Conservation (phyloP, 2,888 invertebrate species). For the Xylota sylvarum region DNA sequence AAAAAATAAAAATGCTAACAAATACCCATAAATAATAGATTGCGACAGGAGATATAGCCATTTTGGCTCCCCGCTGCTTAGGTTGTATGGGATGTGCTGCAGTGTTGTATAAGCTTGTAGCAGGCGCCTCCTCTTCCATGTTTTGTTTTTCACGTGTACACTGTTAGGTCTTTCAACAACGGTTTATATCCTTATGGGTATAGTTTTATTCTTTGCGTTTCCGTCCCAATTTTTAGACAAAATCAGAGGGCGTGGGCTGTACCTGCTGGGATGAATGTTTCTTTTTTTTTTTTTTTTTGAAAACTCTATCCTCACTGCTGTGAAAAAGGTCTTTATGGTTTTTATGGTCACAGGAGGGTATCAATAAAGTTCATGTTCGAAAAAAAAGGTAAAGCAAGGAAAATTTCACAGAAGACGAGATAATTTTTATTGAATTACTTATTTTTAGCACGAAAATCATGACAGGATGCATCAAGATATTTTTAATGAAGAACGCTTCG, state of each 20-base stretch:
- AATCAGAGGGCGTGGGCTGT: not conserved
- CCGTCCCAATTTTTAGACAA: not conserved
- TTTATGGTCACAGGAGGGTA: slow-evolving; percentile 10
- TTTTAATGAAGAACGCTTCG: not conserved
- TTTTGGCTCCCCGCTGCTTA: slow-evolving; percentile 39
- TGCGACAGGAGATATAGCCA: slow-evolving; percentile 53
- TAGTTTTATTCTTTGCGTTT: slow-evolving; percentile 17
- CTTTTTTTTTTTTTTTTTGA: not conserved
- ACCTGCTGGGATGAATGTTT: slow-evolving; percentile 12
- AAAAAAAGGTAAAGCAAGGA: slow-evolving; percentile 5
- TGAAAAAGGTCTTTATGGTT: not conserved
- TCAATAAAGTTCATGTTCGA: slow-evolving; percentile 29
- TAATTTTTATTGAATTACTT: slow-evolving; percentile 29
- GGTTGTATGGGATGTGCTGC: slow-evolving; percentile 2
- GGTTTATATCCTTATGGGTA: not conserved
- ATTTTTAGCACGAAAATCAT: slow-evolving; percentile 14
- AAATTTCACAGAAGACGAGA: not conserved
- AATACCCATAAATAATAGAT: slow-evolving; percentile 67
- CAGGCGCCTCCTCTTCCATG: not conserved
- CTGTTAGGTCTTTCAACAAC: slow-evolving; percentile 24
- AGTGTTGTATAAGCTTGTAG: slow-evolving; percentile 33
- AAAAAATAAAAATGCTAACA: slow-evolving; percentile 25
- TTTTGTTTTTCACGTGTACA: slow-evolving; percentile 33
- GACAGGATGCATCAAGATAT: not conserved
- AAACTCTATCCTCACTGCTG: not conserved